phyloP scores from a whole-genome alignment of 2,797 vertebrate species.

The Linurgus olivaceus region DNA sequence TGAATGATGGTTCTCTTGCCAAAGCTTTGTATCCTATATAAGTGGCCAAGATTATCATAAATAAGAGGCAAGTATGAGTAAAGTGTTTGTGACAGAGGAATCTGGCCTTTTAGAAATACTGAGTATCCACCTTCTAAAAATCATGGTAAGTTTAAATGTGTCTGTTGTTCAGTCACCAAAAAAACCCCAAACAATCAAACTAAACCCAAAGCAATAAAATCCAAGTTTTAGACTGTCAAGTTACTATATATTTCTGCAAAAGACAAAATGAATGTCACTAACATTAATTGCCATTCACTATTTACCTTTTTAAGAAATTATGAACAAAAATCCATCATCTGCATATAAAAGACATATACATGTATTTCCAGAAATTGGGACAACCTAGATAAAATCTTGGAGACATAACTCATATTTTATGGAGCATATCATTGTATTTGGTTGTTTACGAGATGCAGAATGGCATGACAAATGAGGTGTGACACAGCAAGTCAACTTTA shows the following conservation, averaged over 20 bases:
- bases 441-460: background rate
- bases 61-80: background rate
- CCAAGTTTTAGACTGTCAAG: accelerated
- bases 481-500: constrained; percentile 53
- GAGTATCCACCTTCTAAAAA: background rate
- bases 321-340: background rate
- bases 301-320: background rate
- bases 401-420: background rate
- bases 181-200: accelerated
- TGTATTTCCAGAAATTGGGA: background rate
- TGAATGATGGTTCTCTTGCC: background rate
- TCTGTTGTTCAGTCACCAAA: background rate
- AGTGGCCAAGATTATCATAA: background rate
- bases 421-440: background rate
- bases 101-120: background rate
- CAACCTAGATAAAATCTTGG: background rate
- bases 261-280: background rate
- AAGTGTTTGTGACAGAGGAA: background rate
- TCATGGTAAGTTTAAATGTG: background rate
- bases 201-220: background rate
- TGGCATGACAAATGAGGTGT: constrained; percentile 31
- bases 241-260: background rate
- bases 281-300: background rate
- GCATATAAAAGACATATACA: background rate
- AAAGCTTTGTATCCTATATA: background rate